Evolutionary conservation across 2,888 invertebrate genomes (phyloP), one percentile per base, ranked within the genome.

Genomic region (Strigamia maritima): DNA sequence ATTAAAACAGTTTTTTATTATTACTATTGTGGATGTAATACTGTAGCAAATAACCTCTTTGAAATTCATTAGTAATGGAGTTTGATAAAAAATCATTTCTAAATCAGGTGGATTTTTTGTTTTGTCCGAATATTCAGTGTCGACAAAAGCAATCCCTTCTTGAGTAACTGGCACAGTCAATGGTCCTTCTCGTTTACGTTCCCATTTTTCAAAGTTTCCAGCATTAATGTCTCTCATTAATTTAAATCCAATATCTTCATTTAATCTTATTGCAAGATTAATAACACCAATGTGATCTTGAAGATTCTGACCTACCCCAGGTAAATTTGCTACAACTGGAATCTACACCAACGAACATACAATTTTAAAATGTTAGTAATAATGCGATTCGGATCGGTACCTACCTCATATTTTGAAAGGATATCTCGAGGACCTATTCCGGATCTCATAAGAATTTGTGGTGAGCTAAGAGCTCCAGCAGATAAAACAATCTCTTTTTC

Each of bases 261-360:
- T 35, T 49, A 77, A 24, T 54, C 26, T 54, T 24, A 77, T 31
- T 60, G 49, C 35, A 3, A 24, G 49, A 24, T 12, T 54, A 16
- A n/a, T 31, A 28, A 26, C 19, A 24, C 44, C 16, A 2, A 77
- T 19, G 82, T 89, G 88, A 81, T 88, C 86, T 80, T 87, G 88
- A 0, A 89, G 84, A 83, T 89, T 89, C 79, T 85, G 83, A 0
- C 89, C 89, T 2, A 89, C 89, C 2, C 81, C 81, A 22, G 88
- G 88, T 77, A 88, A 82, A 83, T 89, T 84, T 2, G 84, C 83
- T 0, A 87, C 84, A 1, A 88, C 83, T 2, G 86, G 86, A 76
- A 89, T 87, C 81, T 84, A 83, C 0, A 75, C n/a, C n/a, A n/a
- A n/a, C n/a, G n/a, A n/a, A n/a, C n/a, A n/a, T n/a, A n/a, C n/a